These are phyloP conservation scores for Pogonocherus hispidulus DNA, from an alignment of 2,888 invertebrate genomes.

Conservation along the genomic window DNA sequence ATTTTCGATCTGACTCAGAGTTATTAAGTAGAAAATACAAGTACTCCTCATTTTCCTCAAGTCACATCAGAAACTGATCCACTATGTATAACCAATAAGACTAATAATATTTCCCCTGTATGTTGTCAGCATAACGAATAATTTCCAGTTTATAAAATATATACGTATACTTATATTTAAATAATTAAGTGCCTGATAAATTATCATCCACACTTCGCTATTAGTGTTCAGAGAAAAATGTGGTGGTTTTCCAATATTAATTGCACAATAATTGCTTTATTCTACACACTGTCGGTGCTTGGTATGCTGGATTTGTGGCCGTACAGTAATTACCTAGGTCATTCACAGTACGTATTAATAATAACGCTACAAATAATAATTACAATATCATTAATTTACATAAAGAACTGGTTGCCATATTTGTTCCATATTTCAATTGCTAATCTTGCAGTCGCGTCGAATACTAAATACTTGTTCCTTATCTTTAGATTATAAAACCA, in stretches of 20 bases:
- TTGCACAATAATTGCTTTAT: slow-evolving; percentile 25
- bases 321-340: slow-evolving; percentile 43
- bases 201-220: not conserved
- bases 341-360: slow-evolving; percentile 49
- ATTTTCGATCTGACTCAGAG: no score
- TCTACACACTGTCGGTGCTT: slow-evolving; percentile 9
- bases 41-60: no score
- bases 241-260: slow-evolving; percentile 26
- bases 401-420: slow-evolving; percentile 43
- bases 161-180: slow-evolving; percentile 5
- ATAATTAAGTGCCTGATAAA: slow-evolving; percentile 7
- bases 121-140: no score
- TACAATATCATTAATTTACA: slow-evolving; percentile 54
- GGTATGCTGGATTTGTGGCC: slow-evolving; percentile 26
- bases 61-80: no score
- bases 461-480: not conserved
- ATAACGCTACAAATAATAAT: slow-evolving; percentile 49
- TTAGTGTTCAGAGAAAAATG: slow-evolving; percentile 17
- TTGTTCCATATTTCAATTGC: slow-evolving; percentile 45
- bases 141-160: not conserved
- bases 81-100: no score
- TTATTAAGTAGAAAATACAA: no score
- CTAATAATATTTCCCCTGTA: no score
- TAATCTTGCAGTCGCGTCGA: slow-evolving; percentile 22
- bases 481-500: not conserved